Evolutionary conservation across 2,888 invertebrate genomes (phyloP).

Genomic region (Anaspis maculata): DNA sequence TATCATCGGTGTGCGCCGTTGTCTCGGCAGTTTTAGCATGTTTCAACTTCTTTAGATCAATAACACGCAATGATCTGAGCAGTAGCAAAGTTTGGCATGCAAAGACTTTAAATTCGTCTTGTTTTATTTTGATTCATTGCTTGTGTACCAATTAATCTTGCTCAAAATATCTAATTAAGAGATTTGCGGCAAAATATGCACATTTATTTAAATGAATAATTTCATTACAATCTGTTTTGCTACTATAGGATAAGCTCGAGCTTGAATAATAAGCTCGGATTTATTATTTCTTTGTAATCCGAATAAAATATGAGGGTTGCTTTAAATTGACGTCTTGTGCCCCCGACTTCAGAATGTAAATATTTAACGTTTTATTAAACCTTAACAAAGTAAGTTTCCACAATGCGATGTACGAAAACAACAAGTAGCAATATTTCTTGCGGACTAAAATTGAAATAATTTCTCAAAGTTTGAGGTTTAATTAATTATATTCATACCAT

Average conservation of each 20-base stretch:
- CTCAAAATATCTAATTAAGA: conserved; percentile 12
- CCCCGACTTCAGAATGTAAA: conserved; percentile 10
- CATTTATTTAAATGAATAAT: conserved; percentile 17
- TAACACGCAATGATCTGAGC: no score
- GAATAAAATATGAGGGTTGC: conserved; percentile 10
- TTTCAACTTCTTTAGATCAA: no score
- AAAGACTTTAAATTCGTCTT: no score
- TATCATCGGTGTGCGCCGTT: no score
- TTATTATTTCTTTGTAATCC: conserved; percentile 15
- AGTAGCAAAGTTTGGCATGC: no score
- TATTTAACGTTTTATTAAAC: conserved; percentile 10
- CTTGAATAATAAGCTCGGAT: conserved; percentile 8
- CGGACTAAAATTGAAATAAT: no score
- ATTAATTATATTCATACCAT: no score
- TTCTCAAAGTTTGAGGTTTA: no score
- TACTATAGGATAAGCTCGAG: conserved; percentile 3
- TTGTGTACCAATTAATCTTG: conserved; percentile 13
- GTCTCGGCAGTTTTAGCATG: no score
- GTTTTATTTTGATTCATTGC: conserved; percentile 9
- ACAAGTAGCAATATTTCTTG: no score
- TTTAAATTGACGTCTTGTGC: conserved; percentile 5
- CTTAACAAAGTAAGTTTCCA: neutral
- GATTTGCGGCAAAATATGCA: conserved; percentile 15
- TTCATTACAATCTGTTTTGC: conserved; percentile 12
- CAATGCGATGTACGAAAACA: neutral